Evolutionary conservation across 1,140 invertebrate genomes (phyloP).

Genomic region (Lamellibrachia luymesi): DNA sequence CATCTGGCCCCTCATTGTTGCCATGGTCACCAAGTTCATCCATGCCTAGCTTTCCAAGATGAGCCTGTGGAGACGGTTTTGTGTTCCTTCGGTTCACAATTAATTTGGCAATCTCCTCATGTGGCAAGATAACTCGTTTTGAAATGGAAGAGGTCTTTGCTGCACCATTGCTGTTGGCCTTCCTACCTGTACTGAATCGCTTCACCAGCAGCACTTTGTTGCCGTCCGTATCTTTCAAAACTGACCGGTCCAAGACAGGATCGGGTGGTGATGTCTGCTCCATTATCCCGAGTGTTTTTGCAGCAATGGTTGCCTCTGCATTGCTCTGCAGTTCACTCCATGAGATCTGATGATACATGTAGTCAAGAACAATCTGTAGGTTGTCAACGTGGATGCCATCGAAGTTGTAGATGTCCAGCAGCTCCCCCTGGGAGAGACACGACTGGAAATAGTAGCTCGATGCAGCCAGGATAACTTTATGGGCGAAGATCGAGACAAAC

Average conservation of each 20-base stretch:
- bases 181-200: not conserved
- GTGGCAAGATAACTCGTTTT: constrained; percentile 11
- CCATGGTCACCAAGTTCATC: not conserved
- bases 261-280: not conserved
- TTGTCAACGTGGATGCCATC: constrained; percentile 10
- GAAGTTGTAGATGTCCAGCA: constrained; percentile 18
- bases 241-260: not conserved
- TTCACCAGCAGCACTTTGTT: constrained; percentile 12
- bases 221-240: constrained; percentile 6
- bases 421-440: constrained; percentile 8
- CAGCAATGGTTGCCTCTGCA: not conserved
- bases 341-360: constrained; percentile 13
- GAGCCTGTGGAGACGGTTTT: not conserved
- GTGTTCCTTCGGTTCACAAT: not conserved
- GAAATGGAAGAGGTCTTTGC: not conserved
- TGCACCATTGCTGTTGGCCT: not conserved
- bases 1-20: not conserved
- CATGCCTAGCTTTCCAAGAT: not conserved
- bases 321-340: constrained; percentile 7
- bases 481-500: constrained; percentile 3
- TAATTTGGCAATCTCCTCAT: not conserved
- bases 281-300: constrained; percentile 10
- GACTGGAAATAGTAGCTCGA: constrained; percentile 7
- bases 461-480: constrained; percentile 17
- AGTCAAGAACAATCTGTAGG: constrained; percentile 13